Evolutionary conservation across 2,797 vertebrate species (phyloP).

Genomic region (Gastrophryne carolinensis): DNA sequence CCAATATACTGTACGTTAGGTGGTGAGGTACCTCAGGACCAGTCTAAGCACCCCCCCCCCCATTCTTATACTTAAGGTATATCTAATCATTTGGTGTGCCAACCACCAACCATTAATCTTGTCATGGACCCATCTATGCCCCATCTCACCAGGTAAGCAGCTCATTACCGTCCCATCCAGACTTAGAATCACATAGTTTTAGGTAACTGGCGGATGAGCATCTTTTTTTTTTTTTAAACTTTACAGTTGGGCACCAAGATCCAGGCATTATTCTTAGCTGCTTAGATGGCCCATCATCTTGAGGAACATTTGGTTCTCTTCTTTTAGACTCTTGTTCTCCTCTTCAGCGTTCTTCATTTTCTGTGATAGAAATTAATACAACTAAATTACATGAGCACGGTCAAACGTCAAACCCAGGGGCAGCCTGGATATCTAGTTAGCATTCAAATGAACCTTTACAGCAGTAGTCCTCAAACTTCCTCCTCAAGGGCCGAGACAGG

Average conservation of each 20-base stretch:
- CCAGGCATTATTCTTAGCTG: background rate
- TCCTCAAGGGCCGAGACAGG: too few species aligned
- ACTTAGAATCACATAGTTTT: background rate
- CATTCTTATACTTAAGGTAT: too few species aligned
- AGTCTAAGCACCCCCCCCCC: too few species aligned
- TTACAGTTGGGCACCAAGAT: background rate
- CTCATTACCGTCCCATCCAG: background rate
- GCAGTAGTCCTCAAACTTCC: too few species aligned
- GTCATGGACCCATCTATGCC: too few species aligned
- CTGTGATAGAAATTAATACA: background rate
- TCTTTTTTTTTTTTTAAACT: background rate
- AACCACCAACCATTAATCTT: too few species aligned
- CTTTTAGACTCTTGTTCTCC: slow-evolving; percentile 37
- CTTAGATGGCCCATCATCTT: slow-evolving; percentile 40
- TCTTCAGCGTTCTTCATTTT: slow-evolving; percentile 20
- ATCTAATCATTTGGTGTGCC: too few species aligned
- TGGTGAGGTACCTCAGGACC: too few species aligned
- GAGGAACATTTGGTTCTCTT: slow-evolving; percentile 47
- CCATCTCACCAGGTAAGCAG: background rate
- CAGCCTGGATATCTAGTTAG: too few species aligned
- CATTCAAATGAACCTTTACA: too few species aligned
- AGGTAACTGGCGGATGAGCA: background rate
- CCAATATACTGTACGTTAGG: too few species aligned
- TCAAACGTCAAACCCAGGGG: too few species aligned
- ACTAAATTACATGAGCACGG: background rate